phyloP scores from a whole-genome alignment of 2,113 vertebrate genomes.

The Pseudorectes ferrugineus region DNA sequence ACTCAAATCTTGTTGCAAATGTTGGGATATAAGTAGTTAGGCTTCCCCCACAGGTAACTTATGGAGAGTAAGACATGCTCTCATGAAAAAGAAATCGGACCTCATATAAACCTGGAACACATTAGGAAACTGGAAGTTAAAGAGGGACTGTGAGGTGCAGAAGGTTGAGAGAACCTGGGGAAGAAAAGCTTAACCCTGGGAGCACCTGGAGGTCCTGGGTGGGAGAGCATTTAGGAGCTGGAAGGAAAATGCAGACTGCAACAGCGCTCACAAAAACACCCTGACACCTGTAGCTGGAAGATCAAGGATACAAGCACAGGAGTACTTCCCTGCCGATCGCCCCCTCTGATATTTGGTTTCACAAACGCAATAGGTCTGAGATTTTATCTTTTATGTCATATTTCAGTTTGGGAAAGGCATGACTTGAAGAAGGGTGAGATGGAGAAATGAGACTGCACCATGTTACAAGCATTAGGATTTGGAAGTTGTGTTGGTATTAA shows the following conservation, averaged over 20 bases:
- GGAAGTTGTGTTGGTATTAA: neutral
- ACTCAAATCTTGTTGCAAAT: neutral
- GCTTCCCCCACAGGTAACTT: neutral
- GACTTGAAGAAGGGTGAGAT: neutral
- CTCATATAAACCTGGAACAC: neutral
- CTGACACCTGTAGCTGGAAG: neutral
- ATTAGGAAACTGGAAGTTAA: neutral
- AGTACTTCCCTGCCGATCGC: rapidly evolving
- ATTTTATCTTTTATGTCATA: neutral
- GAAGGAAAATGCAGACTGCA: neutral
- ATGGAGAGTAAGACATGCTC: neutral
- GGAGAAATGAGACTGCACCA: neutral
- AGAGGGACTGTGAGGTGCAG: neutral
- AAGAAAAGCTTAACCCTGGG: neutral
- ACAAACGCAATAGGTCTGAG: neutral
- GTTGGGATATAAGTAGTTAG: neutral
- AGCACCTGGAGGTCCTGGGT: neutral
- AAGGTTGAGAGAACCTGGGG: neutral
- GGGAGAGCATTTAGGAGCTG: neutral
- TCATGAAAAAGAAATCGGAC: neutral
- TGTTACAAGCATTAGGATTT: neutral
- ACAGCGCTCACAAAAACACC: neutral
- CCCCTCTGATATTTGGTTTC: neutral
- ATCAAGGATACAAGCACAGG: neutral
- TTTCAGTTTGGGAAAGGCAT: neutral